Percentiles rank a stretch among this genome's conserved stretches.
Conservation (phyloP, 1,140 invertebrate genomes). For the Drosophila willistoni region DNA sequence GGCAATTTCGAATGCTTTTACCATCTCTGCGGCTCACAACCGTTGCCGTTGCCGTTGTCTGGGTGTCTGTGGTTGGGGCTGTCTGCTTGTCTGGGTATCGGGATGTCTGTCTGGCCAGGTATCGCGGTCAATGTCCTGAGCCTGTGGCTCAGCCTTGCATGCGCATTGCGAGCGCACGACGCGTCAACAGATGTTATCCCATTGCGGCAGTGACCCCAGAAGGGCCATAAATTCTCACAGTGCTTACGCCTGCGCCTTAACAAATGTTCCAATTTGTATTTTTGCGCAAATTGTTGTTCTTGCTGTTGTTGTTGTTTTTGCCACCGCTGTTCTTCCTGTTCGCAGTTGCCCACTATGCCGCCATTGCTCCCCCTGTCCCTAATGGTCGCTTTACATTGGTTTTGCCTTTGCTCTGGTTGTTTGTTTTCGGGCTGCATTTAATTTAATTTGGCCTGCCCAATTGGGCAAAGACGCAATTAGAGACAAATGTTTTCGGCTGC, state of each 20-base stretch:
- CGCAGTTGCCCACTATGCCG: neutral
- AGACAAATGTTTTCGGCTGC: conserved; percentile 76
- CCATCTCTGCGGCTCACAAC: conserved; percentile 52
- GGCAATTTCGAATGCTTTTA: conserved; percentile 62
- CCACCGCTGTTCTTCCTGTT: conserved; percentile 38
- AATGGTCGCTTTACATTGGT: neutral
- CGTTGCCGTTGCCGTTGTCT: conserved; percentile 29
- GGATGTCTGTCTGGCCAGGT: conserved; percentile 10
- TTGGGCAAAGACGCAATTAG: conserved; percentile 77
- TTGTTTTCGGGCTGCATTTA: conserved; percentile 66
- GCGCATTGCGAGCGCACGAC: conserved; percentile 73
- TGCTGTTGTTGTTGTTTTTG: conserved; percentile 41
- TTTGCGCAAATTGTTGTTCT: conserved; percentile 74
- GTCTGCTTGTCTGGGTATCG: conserved; percentile 33
- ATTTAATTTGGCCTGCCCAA: conserved; percentile 79
- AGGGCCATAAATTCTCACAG: conserved; percentile 79
- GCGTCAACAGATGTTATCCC: conserved; percentile 80
- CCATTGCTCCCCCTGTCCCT: no score
- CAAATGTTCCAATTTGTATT: conserved; percentile 81
- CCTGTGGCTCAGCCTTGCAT: conserved; percentile 63
- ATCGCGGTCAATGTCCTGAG: conserved; percentile 70
- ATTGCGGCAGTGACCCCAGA: conserved; percentile 71
- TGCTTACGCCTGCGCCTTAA: conserved; percentile 58
- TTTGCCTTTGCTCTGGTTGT: conserved; percentile 34
- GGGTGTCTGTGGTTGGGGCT: conserved; percentile 24